Evolutionary conservation across 1,140 invertebrate genomes (phyloP), one percentile per base, ranked within the genome.

Genomic region (Tetranychus urticae): DNA sequence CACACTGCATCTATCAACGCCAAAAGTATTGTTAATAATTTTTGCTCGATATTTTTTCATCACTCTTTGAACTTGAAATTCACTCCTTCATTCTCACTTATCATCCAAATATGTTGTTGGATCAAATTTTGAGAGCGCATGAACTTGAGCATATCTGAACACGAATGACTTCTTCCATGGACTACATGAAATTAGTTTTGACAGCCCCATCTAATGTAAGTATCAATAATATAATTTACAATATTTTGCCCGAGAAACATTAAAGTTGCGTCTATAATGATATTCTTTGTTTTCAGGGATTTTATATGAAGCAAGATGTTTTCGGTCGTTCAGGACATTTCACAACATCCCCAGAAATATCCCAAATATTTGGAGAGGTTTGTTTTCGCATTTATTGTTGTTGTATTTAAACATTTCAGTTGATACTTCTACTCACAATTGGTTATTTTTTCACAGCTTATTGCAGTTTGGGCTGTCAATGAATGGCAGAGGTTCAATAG

Each of bases 341-440:
- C 69, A 84, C 84, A 63, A 98, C 93, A 31, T 93, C 91, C 6
- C 92, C 92, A 33, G 93, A 97, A 80, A 84, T 98, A 56, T 83
- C 80, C 65, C 90, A 94, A 72, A 79, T 97, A 67, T 98, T 97
- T 80, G 91, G 92, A 61, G 93, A 98, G 75, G 85, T 87, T 42
- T 5, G 39, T 42, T 42, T 42, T 23, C 23, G 23, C 23, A 23
- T 23, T 62, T 33, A 12, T 59, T 52, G 60, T n/a, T 57, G 33
- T n/a, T n/a, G 33, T 35, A 6, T 6, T 57, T 57, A 23, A 23
- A 23, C 23, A 23, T 23, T 23, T 23, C 23, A 23, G 23, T 23
- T 23, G 23, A 23, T 23, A 23, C 23, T 23, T 23, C 23, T 23
- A 23, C 23, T 23, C 23, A 23, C 23, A 60, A 13, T 63, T 62